Evolutionary conservation across 2,888 invertebrate genomes (phyloP).

Genomic region (Zygogramma bicolorata): DNA sequence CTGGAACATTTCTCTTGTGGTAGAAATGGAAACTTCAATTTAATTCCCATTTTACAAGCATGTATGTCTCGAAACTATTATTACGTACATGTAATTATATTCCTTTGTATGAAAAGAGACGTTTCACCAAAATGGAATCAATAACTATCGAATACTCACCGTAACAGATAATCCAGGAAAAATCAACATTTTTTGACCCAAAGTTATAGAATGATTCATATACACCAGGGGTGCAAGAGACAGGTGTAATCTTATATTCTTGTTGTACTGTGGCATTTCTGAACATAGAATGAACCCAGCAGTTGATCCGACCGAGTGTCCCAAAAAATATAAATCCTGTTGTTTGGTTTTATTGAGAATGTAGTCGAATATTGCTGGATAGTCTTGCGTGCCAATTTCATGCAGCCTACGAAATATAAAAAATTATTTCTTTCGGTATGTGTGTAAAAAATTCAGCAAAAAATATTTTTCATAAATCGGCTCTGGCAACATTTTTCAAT

Average conservation of each 20-base stretch:
- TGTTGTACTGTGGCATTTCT: constrained; percentile 62
- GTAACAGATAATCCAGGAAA: constrained; percentile 35
- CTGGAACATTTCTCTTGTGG: too few relatives aligned
- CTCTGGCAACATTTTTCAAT: too few relatives aligned
- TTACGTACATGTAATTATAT: too few relatives aligned
- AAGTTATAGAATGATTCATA: constrained; percentile 54
- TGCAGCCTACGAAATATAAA: constrained; percentile 68
- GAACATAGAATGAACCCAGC: constrained; percentile 67
- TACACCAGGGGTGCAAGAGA: constrained; percentile 62
- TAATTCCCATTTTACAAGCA: too few relatives aligned
- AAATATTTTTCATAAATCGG: too few relatives aligned
- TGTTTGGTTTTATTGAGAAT: constrained; percentile 68
- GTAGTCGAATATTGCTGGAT: constrained; percentile 74
- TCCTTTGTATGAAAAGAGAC: too few relatives aligned
- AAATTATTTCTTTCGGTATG: background rate
- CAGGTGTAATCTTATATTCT: constrained; percentile 60
- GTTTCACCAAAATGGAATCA: too few relatives aligned
- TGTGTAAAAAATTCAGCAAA: too few relatives aligned
- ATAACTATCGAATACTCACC: constrained; percentile 37
- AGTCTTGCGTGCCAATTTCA: constrained; percentile 74
- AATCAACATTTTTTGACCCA: constrained; percentile 45
- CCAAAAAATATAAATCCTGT: constrained; percentile 70
- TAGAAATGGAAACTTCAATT: too few relatives aligned
- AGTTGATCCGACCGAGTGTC: constrained; percentile 74
- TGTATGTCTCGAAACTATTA: too few relatives aligned